phyloP scores from a whole-genome alignment of 2,113 vertebrate genomes.

The Empidonax traillii region DNA sequence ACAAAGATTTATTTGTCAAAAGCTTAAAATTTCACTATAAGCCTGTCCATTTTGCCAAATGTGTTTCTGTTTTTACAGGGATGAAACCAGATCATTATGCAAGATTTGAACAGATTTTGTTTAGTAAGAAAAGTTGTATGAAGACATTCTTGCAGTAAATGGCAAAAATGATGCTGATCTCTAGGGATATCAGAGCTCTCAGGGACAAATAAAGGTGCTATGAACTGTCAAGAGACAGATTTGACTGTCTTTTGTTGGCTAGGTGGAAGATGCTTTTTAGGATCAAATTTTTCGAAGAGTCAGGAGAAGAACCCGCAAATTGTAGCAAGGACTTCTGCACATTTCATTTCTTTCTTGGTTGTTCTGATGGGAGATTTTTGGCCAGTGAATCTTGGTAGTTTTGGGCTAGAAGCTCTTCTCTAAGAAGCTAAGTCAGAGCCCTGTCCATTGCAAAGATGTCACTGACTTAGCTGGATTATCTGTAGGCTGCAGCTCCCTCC shows the following conservation, averaged over 20 bases:
- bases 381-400: neutral
- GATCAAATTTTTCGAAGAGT: neutral
- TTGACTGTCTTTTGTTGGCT: neutral
- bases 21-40: neutral
- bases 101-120: neutral
- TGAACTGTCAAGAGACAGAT: neutral
- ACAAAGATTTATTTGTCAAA: neutral
- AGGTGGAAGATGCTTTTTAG: neutral
- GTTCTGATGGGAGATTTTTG: neutral
- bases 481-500: neutral
- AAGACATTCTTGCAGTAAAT: neutral
- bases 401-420: neutral
- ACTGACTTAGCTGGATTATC: neutral
- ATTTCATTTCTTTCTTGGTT: neutral
- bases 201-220: constrained; percentile 61
- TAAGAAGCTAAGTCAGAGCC: neutral
- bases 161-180: neutral
- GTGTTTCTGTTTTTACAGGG: neutral
- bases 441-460: neutral
- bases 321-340: neutral
- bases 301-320: neutral
- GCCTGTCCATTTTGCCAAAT: constrained; percentile 8
- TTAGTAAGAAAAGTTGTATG: neutral
- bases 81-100: neutral
- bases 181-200: constrained; percentile 45